Evolutionary conservation across 2,113 vertebrate genomes (phyloP).

Genomic region (Calypte anna): DNA sequence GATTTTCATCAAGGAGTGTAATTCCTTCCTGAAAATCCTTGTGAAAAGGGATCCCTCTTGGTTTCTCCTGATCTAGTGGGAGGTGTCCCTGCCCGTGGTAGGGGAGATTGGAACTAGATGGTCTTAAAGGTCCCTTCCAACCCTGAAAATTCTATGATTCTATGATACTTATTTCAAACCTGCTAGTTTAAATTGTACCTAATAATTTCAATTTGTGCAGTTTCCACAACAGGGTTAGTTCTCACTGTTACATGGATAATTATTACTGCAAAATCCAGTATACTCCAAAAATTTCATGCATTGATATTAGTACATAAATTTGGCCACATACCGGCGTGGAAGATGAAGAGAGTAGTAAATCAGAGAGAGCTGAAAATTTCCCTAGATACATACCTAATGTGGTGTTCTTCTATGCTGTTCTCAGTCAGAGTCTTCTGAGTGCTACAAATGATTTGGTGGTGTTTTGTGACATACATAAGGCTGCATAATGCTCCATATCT

Average conservation of each 20-base stretch:
- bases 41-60: background rate
- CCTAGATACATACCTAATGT: background rate
- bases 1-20: background rate
- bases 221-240: background rate
- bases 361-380: background rate
- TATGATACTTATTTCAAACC: too few species aligned
- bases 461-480: background rate
- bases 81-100: too few species aligned
- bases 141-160: too few species aligned
- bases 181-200: background rate
- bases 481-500: rapidly evolving
- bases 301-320: background rate
- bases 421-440: background rate
- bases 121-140: too few species aligned
- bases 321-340: background rate
- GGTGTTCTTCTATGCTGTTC: background rate
- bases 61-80: background rate
- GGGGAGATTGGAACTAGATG: too few species aligned
- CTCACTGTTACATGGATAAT: too few species aligned
- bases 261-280: too few species aligned
- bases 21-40: background rate
- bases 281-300: background rate
- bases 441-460: background rate
- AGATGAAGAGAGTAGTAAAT: background rate
- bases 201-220: background rate